Evolutionary conservation across 2,797 vertebrate genomes (phyloP), one percentile per base, ranked within the genome.

Genomic region (Leucoraja ocellata): DNA sequence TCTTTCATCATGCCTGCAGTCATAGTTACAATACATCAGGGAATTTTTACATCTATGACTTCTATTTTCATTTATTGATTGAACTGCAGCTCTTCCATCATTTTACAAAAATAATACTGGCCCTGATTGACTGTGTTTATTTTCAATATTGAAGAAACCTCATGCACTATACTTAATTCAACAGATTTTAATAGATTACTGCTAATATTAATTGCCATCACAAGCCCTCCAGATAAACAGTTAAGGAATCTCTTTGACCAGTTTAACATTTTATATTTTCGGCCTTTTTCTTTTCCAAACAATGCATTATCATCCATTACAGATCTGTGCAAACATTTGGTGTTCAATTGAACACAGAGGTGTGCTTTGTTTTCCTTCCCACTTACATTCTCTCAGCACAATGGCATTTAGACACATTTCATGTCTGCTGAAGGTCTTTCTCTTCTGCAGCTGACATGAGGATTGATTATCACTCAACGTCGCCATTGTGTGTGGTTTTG

Each of bases 41-140:
- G 93, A 93, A 61, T 86, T 90, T 93, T 86, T 63, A 93, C 80
- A 93, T 90, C 71, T 71, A 93, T 74, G 54, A 61, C 80, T 93
- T 90, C 71, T 63, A 93, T 74, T 77, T 88, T 93, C 93, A 93
- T 86, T 86, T 86, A 90, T 73, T 74, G 80, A 93, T 93, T 86
- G 93, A 86, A 54, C 71, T 84, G 39, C 63, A 74, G 61, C 74
- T 76, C 84, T 58, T 90, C n/a, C 74, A 93, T 88, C 80, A 93
- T 77, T n/a, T 76, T 76, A 39, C 90, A 92, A 92, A 76, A 76
- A 92, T 92, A 92, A 92, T 92, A 74, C 90, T 25, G 9, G 71
- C 11, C 71, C 71, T 92, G 90, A 73, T 76, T 92, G 71, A 92
- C 39, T 76, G 39, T 92, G 90, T 92, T 92, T 92, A 76, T n/a